Percentiles rank a stretch among this genome's conserved stretches.
phyloP scores from a whole-genome alignment of 2,797 vertebrate genomes.

The Propithecus perrieri region DNA sequence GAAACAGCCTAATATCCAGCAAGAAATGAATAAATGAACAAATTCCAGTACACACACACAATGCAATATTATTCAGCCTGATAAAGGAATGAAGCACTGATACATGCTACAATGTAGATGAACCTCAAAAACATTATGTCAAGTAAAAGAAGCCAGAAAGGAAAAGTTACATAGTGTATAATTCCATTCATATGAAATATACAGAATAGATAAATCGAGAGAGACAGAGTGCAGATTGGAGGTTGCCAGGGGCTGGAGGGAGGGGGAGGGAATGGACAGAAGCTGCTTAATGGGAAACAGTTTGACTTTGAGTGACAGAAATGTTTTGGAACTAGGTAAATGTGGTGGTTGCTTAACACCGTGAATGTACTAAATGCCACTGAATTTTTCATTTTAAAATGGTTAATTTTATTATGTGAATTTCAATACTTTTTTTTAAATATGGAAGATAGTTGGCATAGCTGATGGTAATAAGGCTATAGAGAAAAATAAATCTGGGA shows the following conservation, averaged over 20 bases:
- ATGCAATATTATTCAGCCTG: background rate
- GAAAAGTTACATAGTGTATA: background rate
- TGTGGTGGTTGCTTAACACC: rapidly evolving
- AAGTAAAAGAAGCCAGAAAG: background rate
- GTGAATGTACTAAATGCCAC: rapidly evolving
- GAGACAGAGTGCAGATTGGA: background rate
- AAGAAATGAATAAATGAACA: too few species aligned
- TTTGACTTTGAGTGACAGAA: background rate
- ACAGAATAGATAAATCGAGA: too few species aligned
- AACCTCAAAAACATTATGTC: background rate
- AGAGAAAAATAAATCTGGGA: background rate
- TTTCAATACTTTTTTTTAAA: background rate
- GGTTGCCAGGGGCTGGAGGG: rapidly evolving
- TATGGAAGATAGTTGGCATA: background rate
- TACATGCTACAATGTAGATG: rapidly evolving
- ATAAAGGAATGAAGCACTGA: background rate
- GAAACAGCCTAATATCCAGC: too few species aligned
- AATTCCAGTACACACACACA: rapidly evolving
- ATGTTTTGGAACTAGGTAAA: background rate
- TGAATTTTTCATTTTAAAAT: background rate
- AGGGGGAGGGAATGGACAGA: background rate
- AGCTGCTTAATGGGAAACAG: rapidly evolving
- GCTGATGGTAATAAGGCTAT: background rate
- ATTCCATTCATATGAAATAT: background rate
- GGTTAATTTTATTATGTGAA: background rate